These are phyloP conservation scores for Craterocephalus amniculus DNA, from an alignment of 2,797 vertebrate species.

Conservation along the genomic window DNA sequence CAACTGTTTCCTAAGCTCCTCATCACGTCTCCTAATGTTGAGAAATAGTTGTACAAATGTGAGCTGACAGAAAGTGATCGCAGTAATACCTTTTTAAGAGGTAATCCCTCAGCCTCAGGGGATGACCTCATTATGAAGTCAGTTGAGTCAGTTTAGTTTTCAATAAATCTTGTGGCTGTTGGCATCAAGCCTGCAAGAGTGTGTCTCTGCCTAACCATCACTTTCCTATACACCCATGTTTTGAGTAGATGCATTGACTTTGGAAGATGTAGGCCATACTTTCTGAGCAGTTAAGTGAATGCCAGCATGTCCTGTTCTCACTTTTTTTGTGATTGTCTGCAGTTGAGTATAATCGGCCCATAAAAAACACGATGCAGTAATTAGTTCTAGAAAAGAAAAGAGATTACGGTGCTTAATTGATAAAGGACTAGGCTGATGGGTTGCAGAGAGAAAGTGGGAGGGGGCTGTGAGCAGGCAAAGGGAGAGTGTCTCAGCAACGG, in stretches of 20 bases:
- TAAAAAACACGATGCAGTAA: not conserved
- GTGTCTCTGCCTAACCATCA: not conserved
- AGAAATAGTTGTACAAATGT: conserved; percentile 36
- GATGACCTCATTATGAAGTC: conserved; percentile 28
- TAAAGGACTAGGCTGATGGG: too few relatives aligned
- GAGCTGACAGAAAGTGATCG: conserved; percentile 47
- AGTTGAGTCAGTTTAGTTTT: not conserved
- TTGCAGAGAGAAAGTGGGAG: too few relatives aligned
- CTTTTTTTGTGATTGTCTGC: too few relatives aligned
- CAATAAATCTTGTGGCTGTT: not conserved
- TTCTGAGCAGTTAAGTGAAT: too few relatives aligned
- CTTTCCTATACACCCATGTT: not conserved
- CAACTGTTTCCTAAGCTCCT: conserved; percentile 48
- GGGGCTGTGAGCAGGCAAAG: too few relatives aligned
- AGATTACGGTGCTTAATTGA: not conserved
- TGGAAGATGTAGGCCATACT: too few relatives aligned
- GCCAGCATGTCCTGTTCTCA: too few relatives aligned
- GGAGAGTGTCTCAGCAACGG: too few relatives aligned
- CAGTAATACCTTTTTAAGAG: conserved; percentile 25
- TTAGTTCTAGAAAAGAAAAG: not conserved
- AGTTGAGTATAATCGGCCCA: not conserved
- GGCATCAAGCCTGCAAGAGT: not conserved
- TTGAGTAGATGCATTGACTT: not conserved
- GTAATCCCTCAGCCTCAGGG: conserved; percentile 26
- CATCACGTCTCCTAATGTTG: conserved; percentile 33